These are phyloP conservation scores for Sceliomorpha sp. DNA, from an alignment of 2,888 invertebrate genomes.

Conservation along the genomic window DNA sequence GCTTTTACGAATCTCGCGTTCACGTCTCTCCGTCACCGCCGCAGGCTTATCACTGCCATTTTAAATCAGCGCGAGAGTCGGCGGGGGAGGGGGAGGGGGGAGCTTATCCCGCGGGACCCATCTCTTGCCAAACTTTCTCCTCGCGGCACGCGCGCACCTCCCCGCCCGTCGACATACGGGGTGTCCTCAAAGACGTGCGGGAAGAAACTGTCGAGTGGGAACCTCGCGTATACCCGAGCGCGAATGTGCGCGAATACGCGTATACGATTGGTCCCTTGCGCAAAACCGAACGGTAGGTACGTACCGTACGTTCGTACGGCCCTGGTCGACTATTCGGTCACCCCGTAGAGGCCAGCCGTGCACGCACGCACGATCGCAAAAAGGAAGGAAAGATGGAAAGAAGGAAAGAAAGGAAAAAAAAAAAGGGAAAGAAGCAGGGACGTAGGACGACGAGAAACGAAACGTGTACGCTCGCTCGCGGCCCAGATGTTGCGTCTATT, in stretches of 20 bases:
- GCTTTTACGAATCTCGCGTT: no score
- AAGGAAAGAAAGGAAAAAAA: background rate
- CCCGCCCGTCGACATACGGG: constrained; percentile 13
- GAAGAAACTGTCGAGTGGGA: constrained; percentile 23
- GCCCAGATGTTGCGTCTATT: constrained; percentile 43
- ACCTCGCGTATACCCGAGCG: no score
- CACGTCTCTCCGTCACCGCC: constrained; percentile 28
- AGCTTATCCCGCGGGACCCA: constrained; percentile 79
- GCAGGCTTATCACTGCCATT: constrained; percentile 78
- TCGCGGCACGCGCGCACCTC: constrained; percentile 67
- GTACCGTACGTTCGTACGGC: no score
- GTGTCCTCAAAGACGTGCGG: background rate
- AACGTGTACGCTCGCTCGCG: constrained; percentile 18
- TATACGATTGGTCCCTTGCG: no score
- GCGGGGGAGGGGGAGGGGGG: no score
- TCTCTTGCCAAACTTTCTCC: constrained; percentile 80
- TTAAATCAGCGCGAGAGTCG: constrained; percentile 70
- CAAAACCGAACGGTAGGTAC: no score
- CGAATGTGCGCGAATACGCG: no score
- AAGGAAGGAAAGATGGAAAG: no score
- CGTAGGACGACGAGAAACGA: background rate
- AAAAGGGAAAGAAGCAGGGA: background rate
- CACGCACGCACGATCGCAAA: no score
- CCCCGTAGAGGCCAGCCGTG: no score
- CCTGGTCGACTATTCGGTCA: no score